Evolutionary conservation across 2,113 vertebrate species (phyloP).

Genomic region (Platysteira castanea): DNA sequence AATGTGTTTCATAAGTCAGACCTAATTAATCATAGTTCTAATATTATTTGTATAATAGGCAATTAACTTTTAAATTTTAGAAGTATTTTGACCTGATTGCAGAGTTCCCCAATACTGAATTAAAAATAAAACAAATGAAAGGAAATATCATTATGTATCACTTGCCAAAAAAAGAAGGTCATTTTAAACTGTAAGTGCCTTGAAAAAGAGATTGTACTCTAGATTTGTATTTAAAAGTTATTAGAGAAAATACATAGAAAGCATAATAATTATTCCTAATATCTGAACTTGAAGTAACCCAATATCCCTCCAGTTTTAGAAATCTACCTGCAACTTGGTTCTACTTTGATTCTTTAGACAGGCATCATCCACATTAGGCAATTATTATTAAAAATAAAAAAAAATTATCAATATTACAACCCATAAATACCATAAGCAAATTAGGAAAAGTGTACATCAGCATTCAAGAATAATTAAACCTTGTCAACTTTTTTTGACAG

Average conservation of each 20-base stretch:
- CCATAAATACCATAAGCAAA: neutral
- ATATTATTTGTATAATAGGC: neutral
- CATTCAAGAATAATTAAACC: neutral
- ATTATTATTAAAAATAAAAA: neutral
- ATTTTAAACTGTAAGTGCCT: neutral
- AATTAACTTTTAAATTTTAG: neutral
- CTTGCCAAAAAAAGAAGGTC: neutral
- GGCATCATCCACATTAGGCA: neutral
- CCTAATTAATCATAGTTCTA: neutral
- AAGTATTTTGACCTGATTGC: neutral
- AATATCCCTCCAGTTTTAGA: neutral
- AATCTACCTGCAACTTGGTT: neutral
- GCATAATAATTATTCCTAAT: neutral
- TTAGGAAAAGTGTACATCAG: neutral
- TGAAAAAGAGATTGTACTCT: neutral
- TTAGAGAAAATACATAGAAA: neutral
- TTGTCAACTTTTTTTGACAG: neutral
- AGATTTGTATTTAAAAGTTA: neutral
- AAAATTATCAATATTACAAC: neutral
- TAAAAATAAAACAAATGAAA: neutral
- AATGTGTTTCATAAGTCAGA: neutral
- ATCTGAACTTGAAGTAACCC: neutral
- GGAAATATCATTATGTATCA: neutral
- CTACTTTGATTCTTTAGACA: neutral
- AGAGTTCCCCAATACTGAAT: neutral